Evolutionary conservation across 1,140 invertebrate genomes (phyloP).

Genomic region (Vanessa tameamea): DNA sequence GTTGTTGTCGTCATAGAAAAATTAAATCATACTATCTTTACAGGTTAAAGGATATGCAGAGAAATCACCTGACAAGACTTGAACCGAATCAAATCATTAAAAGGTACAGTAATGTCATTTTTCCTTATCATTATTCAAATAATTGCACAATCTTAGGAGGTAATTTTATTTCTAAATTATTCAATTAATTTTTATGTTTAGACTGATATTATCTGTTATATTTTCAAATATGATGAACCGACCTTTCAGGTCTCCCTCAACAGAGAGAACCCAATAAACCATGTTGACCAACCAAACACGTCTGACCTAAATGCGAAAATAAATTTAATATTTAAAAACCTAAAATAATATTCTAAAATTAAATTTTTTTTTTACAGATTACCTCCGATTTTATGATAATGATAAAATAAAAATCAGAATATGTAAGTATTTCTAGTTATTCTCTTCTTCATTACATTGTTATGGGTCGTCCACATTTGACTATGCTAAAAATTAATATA

Average conservation of each 20-base stretch:
- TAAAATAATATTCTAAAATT: background rate
- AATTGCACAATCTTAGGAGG: background rate
- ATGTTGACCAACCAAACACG: constrained; percentile 67
- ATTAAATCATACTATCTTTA: background rate
- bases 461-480: no score
- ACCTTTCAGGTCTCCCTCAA: constrained; percentile 72
- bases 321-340: background rate
- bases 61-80: no score
- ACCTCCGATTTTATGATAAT: no score
- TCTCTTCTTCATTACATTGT: no score
- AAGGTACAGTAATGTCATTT: no score
- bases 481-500: no score
- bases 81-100: no score
- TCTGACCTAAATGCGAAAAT: constrained; percentile 47
- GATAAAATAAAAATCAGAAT: no score
- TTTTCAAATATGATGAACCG: constrained; percentile 55
- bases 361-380: background rate
- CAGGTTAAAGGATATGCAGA: background rate
- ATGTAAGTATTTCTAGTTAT: no score
- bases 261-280: constrained; percentile 74
- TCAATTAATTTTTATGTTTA: background rate
- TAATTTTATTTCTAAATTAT: background rate
- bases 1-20: background rate
- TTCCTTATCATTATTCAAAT: background rate
- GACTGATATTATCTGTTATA: background rate